phyloP scores from a whole-genome alignment of 2,113 vertebrate species.

The Apaloderma vittatum region DNA sequence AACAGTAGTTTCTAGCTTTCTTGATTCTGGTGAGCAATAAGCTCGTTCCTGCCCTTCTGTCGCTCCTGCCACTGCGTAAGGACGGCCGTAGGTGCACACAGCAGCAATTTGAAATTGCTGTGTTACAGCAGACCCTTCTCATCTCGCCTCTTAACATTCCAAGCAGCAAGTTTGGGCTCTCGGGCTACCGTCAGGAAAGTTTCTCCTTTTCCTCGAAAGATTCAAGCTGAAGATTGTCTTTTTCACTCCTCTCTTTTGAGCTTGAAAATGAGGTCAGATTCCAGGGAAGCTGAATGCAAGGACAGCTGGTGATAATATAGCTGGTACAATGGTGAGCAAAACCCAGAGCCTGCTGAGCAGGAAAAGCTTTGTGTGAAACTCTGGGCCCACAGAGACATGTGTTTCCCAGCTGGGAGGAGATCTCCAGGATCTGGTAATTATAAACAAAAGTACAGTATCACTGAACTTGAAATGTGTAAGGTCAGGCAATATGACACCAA shows the following conservation, averaged over 20 bases:
- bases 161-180: not conserved
- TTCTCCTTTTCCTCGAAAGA: not conserved
- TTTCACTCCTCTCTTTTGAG: not conserved
- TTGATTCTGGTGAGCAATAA: not conserved
- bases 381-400: not conserved
- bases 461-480: not conserved
- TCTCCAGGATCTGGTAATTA: not conserved
- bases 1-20: not conserved
- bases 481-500: not conserved
- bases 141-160: not conserved
- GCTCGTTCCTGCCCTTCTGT: not conserved
- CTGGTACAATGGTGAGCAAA: not conserved
- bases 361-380: not conserved
- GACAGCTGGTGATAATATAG: not conserved
- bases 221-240: not conserved
- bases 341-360: not conserved
- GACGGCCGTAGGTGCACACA: not conserved
- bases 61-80: not conserved
- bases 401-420: slow-evolving; percentile 16
- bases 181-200: not conserved
- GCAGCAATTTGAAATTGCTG: not conserved
- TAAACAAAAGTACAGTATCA: not conserved
- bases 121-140: not conserved
- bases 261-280: not conserved
- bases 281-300: not conserved